Evolutionary conservation across 1,140 invertebrate genomes (phyloP), one percentile per base, ranked within the genome.

Genomic region (Rhyacophila brunnea): DNA sequence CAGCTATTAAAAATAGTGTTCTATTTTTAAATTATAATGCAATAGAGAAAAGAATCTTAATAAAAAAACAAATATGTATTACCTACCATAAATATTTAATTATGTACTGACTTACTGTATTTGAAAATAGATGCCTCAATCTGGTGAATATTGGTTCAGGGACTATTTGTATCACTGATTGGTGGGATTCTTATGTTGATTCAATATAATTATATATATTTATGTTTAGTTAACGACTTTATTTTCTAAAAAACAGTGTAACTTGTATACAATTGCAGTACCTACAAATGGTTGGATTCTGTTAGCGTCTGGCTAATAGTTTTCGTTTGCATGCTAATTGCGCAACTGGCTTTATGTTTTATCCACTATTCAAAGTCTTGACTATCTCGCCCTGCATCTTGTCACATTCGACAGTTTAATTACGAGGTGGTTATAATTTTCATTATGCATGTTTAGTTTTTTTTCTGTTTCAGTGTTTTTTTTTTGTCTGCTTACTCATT

Each of bases 351-450:
- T 49, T 65, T 60, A 51, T 58, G 53, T 65, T 65, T 49, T 47
- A 20, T 60, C 36, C 56, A 52, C 14, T 60, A 35, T 53, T 38
- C 58, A 42, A 60, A 58, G 36, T 58, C 48, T 50, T 58, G 40
- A 42, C 42, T 32, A 3, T 18, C 50, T 6, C 14, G 10, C 36
- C 23, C 35, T 9, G 48, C 60, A 53, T 57, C 40, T 45, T 57
- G 51, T 53, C 50, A 55, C 34, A 35, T 14, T 36, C 45, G 19
- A 40, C 43, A 59, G 45, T 23, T n/a, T 36, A 52, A 42, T 23
- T 18, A 51, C 9, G 58, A 65, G 62, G 58, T 65, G 57, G 51
- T 59, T 60, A 60, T 60, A 23, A 40, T 62, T 62, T 62, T 47
- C 10, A 17, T 42, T 51, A 48, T 43, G 36, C 14, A 38, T 52